A percentile compares a stretch with the other conserved stretches of the same genome.
Evolutionary conservation across 2,113 vertebrate species (phyloP).

Genomic region (Dissostichus mawsoni): DNA sequence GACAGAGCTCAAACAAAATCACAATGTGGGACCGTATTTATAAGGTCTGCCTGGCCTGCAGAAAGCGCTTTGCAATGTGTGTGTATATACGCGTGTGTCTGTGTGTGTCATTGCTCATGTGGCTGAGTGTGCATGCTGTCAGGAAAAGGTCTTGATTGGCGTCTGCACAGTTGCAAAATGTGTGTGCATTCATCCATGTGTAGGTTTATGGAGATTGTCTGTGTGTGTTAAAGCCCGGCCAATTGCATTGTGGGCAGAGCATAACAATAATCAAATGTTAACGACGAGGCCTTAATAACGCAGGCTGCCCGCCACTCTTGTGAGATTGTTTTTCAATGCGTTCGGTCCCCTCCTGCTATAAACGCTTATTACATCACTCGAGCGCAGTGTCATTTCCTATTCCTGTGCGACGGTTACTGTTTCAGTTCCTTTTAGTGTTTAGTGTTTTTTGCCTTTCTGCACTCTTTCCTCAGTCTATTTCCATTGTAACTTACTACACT

Average conservation of each 20-base stretch:
- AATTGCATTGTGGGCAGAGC: slow-evolving; percentile 44
- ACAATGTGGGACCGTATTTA: slow-evolving; percentile 86
- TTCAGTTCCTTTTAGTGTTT: slow-evolving; percentile 19
- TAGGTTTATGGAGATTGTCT: slow-evolving; percentile 53
- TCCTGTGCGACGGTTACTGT: slow-evolving; percentile 5
- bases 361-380: slow-evolving; percentile 26
- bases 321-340: slow-evolving; percentile 37
- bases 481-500: neutral
- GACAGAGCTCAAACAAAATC: slow-evolving; percentile 87
- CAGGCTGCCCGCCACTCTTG: slow-evolving; percentile 34
- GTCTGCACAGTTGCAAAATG: slow-evolving; percentile 47
- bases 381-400: slow-evolving; percentile 27
- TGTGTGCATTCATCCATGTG: slow-evolving; percentile 57
- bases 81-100: neutral
- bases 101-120: slow-evolving; percentile 24
- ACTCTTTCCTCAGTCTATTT: neutral
- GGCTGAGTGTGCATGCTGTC: slow-evolving; percentile 47
- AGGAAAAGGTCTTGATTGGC: slow-evolving; percentile 56
- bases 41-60: slow-evolving; percentile 76
- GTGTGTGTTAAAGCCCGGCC: slow-evolving; percentile 28
- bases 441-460: neutral
- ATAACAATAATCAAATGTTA: slow-evolving; percentile 77
- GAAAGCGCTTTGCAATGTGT: slow-evolving; percentile 41
- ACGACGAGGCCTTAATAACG: slow-evolving; percentile 56
- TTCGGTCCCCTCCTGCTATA: slow-evolving; percentile 7